These are phyloP conservation scores for Acanthis flammea DNA, from an alignment of 2,797 vertebrate species.

Conservation along the genomic window DNA sequence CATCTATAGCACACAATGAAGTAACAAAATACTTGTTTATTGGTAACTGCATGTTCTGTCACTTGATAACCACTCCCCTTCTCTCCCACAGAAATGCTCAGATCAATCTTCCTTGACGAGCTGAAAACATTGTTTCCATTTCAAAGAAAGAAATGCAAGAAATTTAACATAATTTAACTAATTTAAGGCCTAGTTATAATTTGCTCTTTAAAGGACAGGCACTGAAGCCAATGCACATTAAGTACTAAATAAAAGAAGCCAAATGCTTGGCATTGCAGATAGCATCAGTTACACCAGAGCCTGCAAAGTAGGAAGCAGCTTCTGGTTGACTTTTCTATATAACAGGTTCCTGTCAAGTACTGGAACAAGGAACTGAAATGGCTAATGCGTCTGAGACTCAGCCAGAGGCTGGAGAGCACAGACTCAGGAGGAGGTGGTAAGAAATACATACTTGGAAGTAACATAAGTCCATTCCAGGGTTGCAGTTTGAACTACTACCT, in stretches of 20 bases:
- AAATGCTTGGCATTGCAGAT: neutral
- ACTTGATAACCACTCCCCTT: neutral
- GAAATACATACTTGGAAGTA: neutral
- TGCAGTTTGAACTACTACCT: neutral
- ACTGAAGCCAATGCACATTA: neutral
- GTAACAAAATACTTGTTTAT: constrained; percentile 71
- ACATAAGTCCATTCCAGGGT: neutral
- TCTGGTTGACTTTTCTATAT: neutral
- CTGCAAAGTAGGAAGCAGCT: neutral
- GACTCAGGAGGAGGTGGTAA: neutral
- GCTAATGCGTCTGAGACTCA: neutral
- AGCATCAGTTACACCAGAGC: neutral
- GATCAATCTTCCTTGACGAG: neutral
- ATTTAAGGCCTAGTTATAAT: constrained; percentile 47
- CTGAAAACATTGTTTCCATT: neutral
- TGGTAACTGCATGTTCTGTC: constrained; percentile 36
- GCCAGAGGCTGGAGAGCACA: neutral
- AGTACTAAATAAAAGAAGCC: neutral
- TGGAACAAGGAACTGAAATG: neutral
- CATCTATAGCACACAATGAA: neutral
- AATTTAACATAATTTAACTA: neutral
- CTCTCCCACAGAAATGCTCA: neutral
- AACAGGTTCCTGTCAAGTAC: neutral
- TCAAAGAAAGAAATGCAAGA: neutral
- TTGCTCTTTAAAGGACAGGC: constrained; percentile 6